Percentiles rank a stretch among this genome's conserved stretches.
Conservation (phyloP, 2,888 invertebrate genomes). For the Tethea ocularis region DNA sequence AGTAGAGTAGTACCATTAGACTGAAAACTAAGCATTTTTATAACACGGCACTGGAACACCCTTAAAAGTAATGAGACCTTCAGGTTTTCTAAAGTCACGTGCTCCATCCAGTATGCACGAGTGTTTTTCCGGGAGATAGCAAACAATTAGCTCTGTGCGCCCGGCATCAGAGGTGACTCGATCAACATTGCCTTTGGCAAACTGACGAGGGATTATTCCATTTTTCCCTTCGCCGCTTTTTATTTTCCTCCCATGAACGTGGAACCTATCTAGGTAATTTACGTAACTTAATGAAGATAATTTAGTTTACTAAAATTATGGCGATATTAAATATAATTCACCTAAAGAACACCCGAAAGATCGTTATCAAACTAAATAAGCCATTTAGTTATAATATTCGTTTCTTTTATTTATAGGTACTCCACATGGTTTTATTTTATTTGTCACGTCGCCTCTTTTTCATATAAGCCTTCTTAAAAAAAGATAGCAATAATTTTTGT, state of each 20-base stretch:
- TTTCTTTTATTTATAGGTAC: too few relatives aligned
- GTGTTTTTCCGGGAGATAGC: slow-evolving; percentile 24
- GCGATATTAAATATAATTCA: too few relatives aligned
- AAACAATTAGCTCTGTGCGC: slow-evolving; percentile 45
- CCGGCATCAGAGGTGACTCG: slow-evolving; percentile 41
- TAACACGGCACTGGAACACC: not conserved
- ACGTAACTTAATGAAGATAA: not conserved
- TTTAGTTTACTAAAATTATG: not conserved
- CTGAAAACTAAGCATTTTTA: not conserved
- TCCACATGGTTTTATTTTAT: too few relatives aligned
- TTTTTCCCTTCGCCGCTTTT: not conserved
- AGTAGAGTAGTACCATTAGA: too few relatives aligned
- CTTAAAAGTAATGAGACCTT: not conserved
- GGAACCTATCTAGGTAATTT: not conserved
- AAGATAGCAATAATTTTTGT: too few relatives aligned
- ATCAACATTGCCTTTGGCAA: slow-evolving; percentile 49
- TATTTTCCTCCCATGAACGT: not conserved
- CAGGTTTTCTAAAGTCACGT: not conserved
- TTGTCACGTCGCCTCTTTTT: too few relatives aligned
- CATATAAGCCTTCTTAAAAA: too few relatives aligned
- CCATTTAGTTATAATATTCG: too few relatives aligned
- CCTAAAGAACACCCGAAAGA: too few relatives aligned
- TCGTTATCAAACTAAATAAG: too few relatives aligned
- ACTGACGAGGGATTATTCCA: slow-evolving; percentile 33
- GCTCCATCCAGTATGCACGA: slow-evolving; percentile 22